Conservation (phyloP, 2,113 vertebrate species). For the Cheilinus undulatus region DNA sequence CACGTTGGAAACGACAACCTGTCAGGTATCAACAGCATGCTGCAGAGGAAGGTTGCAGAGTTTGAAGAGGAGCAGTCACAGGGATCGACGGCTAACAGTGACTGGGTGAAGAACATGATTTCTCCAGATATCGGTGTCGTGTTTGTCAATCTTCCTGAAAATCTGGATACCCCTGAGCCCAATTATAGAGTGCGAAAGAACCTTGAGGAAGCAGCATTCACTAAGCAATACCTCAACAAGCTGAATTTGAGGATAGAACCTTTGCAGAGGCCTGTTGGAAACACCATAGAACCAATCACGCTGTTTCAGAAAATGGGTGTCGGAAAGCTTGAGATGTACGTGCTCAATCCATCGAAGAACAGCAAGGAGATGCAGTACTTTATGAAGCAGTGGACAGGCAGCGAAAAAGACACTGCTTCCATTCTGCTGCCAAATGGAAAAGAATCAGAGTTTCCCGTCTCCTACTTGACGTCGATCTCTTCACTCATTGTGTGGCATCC, state of each 20-base stretch:
- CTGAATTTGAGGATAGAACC: conserved; percentile 92
- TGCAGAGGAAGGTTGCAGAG: conserved; percentile 93
- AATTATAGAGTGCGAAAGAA: conserved; percentile 88
- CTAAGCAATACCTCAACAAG: conserved; percentile 92
- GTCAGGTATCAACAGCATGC: conserved; percentile 96
- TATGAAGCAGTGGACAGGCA: conserved; percentile 96
- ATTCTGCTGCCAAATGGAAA: conserved; percentile 90
- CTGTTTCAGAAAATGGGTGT: conserved; percentile 99
- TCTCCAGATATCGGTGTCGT: conserved; percentile 96
- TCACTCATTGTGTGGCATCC: conserved; percentile 98
- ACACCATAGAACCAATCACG: conserved; percentile 90
- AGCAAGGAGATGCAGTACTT: conserved; percentile 97
- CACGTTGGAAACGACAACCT: conserved; percentile 95
- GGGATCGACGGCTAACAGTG: conserved; percentile 93
- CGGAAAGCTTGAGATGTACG: conserved; percentile 97
- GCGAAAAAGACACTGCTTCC: conserved; percentile 90
- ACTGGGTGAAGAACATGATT: conserved; percentile 98
- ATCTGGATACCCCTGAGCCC: conserved; percentile 88
- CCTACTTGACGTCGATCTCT: conserved; percentile 92
- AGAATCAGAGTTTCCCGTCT: conserved; percentile 91
- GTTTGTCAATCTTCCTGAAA: conserved; percentile 95
- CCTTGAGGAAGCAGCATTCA: conserved; percentile 90
- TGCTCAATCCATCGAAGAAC: conserved; percentile 93
- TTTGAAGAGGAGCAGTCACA: conserved; percentile 95
- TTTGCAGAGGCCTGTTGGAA: conserved; percentile 89